Percentiles rank a stretch among this genome's conserved stretches.
Conservation (phyloP, 1,140 invertebrate genomes). For the Ectropis grisescens region DNA sequence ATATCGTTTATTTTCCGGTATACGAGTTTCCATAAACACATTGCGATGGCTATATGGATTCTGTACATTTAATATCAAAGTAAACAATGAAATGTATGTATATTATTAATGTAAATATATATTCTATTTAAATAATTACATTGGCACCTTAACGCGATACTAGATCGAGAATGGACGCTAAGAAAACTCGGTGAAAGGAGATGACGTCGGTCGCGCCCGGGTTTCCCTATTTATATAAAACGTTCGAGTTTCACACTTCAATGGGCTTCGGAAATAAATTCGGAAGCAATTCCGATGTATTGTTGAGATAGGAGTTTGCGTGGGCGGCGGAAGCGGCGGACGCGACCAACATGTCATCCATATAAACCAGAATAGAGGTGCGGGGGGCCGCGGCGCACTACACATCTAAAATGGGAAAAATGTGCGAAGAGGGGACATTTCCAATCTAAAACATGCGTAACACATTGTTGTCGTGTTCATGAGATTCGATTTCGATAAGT, state of each 20-base stretch:
- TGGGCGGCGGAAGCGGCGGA: background rate
- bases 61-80: constrained; percentile 59
- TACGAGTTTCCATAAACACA: constrained; percentile 50
- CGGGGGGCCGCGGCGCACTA: constrained; percentile 1
- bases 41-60: constrained; percentile 48
- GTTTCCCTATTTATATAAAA: too few relatives aligned
- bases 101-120: constrained; percentile 62
- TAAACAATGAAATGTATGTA: constrained; percentile 54
- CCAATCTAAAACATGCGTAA: too few relatives aligned
- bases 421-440: too few relatives aligned
- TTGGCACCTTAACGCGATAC: constrained; percentile 45
- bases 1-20: constrained; percentile 20
- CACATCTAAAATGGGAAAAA: constrained; percentile 1
- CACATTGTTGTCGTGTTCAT: too few relatives aligned
- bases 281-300: too few relatives aligned
- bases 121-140: constrained; percentile 38
- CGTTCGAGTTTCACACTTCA: too few relatives aligned
- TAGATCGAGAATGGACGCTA: constrained; percentile 36
- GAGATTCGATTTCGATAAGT: too few relatives aligned
- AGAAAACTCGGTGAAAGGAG: background rate
- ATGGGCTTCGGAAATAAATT: too few relatives aligned
- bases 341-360: constrained; percentile 4
- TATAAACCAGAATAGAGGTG: constrained; percentile 2
- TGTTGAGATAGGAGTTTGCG: too few relatives aligned
- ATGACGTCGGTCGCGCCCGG: too few relatives aligned